Conservation (phyloP, 30 jellyfish, hydroid and myxozoan species). For the Hydractinia echinata region DNA sequence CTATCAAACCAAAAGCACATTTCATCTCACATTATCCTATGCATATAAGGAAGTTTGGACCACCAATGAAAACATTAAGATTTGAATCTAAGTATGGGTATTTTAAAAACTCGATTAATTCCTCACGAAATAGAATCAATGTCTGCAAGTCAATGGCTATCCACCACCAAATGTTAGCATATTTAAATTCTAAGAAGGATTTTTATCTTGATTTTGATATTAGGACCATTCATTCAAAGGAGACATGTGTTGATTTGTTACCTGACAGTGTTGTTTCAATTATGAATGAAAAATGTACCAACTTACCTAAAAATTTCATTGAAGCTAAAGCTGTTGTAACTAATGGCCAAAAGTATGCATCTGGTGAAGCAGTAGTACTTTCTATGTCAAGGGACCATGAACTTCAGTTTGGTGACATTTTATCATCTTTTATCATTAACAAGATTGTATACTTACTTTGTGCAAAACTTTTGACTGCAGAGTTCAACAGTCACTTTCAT, state of each 20-base stretch:
- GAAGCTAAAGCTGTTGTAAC: constrained; percentile 4
- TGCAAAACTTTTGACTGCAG: neutral
- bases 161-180: neutral
- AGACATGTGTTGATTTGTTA: neutral
- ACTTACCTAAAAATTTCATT: neutral
- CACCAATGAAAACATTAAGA: neutral
- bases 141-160: constrained; percentile 8
- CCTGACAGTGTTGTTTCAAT: neutral
- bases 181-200: neutral
- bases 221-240: neutral
- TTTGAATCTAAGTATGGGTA: neutral
- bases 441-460: neutral
- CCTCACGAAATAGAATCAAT: neutral
- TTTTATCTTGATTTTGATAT: neutral
- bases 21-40: neutral
- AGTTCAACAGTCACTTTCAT: constrained; percentile 1
- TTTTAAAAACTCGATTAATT: neutral
- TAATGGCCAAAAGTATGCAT: neutral
- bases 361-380: constrained; percentile 1
- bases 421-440: neutral
- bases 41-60: constrained; percentile 5
- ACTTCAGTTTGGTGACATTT: constrained; percentile 2
- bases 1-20: neutral
- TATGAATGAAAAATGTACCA: neutral
- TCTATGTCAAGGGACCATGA: neutral